Base-by-base conservation (phyloP, 2,113 vertebrate species). In the Pollimyrus isidori region DNA sequence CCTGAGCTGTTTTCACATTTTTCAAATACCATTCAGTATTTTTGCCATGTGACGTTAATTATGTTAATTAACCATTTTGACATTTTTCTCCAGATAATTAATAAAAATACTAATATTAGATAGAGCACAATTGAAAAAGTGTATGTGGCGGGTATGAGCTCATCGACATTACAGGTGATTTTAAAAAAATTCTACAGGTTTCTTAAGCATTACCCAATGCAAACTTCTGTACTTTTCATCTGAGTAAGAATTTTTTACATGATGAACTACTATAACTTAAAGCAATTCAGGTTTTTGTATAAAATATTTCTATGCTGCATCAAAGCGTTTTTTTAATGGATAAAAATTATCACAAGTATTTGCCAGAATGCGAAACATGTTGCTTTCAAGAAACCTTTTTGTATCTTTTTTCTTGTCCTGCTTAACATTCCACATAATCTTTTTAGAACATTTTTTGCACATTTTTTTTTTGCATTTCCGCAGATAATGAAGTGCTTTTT, bases 91-190 rank as follows among this genome's bases (percentile, higher is more conserved):
- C 93, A 94, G 91, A 95, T 95, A 94, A 96, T 95, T 94, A 95
- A 95, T 95, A 95, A 92, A 94, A 95, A 95, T 94, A 94, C 93
- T 95, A 95, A 96, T 95, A 95, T 95, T 95, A 95, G 94, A 95
- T 87, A 88, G 84, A 91, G 92, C 89, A 92, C 92, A 93, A 93
- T 91, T 91, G 89, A 89, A 94, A 56, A 52, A 91, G 7, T 52
- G 7, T 45, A 49, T 48, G 21, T 84, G 82, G 46, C 7, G 48
- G 45, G 82, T 84, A 84, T 84, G 82, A 48, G 82, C 45, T 84
- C 39, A 84, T 4, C n/a, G 39, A 84, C 2, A 13, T 83, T 45
- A 23, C 80, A 46, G 35, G 80, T 46, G 80, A 46, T 45, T 83
- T 83, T 21, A 48, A 84, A 13, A 84, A 39, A 1, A 21, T 56